These are phyloP conservation scores for Cheiracanthium punctorium DNA, from an alignment of 2,888 invertebrate species.

Conservation along the genomic window DNA sequence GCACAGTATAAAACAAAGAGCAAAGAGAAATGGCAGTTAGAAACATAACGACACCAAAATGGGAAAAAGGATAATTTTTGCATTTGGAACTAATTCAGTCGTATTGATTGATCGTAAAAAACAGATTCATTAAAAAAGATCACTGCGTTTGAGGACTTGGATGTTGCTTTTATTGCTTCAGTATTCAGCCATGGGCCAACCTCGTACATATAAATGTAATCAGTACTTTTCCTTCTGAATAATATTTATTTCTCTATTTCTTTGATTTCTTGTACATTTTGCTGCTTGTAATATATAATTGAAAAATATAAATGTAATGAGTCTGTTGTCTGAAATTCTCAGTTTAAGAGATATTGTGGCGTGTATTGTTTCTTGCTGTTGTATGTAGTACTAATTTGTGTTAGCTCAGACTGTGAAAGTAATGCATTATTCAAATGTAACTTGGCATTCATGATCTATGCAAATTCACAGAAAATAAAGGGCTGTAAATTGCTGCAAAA, in stretches of 20 bases:
- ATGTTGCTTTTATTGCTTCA: not conserved
- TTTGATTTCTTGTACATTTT: no score
- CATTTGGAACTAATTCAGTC: not conserved
- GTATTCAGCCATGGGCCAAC: conserved; percentile 1
- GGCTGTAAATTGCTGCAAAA: no score
- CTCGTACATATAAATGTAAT: not conserved
- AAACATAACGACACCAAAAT: not conserved
- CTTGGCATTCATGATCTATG: no score
- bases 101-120: not conserved
- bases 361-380: no score
- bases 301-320: no score
- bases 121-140: not conserved
- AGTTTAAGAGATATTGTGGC: no score
- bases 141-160: not conserved
- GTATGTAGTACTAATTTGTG: no score
- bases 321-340: no score
- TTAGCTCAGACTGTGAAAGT: no score
- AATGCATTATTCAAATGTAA: no score
- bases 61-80: not conserved
- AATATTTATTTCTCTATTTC: not conserved
- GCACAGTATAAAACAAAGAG: not conserved
- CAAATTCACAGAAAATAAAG: no score
- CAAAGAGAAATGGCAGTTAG: not conserved
- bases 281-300: no score
- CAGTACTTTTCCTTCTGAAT: not conserved